Evolutionary conservation across 2,113 vertebrate genomes (phyloP).

Genomic region (Apistogramma diplotaenia): DNA sequence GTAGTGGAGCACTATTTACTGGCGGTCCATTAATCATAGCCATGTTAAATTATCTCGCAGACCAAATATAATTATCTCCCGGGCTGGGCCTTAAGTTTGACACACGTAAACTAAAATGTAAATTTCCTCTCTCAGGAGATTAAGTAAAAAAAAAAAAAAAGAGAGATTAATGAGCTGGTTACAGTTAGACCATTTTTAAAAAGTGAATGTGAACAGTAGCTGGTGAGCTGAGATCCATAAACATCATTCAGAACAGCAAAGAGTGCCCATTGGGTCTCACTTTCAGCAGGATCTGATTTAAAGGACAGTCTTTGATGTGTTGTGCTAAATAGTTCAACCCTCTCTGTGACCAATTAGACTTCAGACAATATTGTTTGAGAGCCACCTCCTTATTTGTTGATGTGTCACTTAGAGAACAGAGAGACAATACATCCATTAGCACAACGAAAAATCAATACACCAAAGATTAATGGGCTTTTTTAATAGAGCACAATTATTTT

Average conservation of each 20-base stretch:
- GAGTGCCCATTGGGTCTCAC: conserved; percentile 10
- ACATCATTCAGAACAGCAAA: not conserved
- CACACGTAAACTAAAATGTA: too few species aligned
- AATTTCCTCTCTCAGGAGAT: not conserved
- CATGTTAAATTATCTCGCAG: too few species aligned
- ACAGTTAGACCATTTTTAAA: not conserved
- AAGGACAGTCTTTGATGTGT: conserved; percentile 20
- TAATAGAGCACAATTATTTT: conserved; percentile 59
- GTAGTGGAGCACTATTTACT: too few species aligned
- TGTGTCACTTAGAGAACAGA: conserved; percentile 33
- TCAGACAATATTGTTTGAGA: conserved; percentile 28
- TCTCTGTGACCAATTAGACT: conserved; percentile 59
- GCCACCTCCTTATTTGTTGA: conserved; percentile 55
- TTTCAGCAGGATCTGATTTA: not conserved
- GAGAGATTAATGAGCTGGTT: not conserved
- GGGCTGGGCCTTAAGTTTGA: too few species aligned
- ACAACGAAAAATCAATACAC: conserved; percentile 48
- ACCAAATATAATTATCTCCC: too few species aligned
- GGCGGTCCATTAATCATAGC: too few species aligned
- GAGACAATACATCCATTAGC: conserved; percentile 63
- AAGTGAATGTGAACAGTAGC: not conserved
- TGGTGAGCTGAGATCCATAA: not conserved
- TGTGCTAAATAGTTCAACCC: conserved; percentile 41
- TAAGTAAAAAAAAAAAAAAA: not conserved
- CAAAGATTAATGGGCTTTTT: conserved; percentile 62